Evolutionary conservation across 2,888 invertebrate species (phyloP).

Genomic region (Gnatocerus cornutus): DNA sequence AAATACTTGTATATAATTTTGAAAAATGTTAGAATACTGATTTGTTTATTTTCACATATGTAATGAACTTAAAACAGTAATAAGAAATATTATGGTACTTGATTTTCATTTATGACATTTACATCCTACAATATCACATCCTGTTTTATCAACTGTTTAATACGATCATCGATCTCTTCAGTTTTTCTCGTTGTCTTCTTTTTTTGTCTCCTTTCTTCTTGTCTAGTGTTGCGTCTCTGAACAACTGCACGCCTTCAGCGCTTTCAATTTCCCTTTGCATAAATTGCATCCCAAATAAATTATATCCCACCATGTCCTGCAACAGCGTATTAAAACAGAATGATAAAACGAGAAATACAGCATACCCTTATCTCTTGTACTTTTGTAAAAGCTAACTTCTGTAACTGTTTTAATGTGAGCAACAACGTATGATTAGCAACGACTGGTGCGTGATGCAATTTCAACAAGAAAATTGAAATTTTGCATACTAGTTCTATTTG

Average conservation of each 20-base stretch:
- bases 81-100: slow-evolving; percentile 59
- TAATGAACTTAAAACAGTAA: slow-evolving; percentile 66
- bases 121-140: slow-evolving; percentile 1
- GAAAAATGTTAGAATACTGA: slow-evolving; percentile 69
- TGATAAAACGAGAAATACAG: slow-evolving; percentile 21
- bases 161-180: slow-evolving; percentile 76
- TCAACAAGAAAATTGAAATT: slow-evolving; percentile 83
- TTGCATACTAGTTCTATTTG: slow-evolving; percentile 85
- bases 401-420: slow-evolving; percentile 78
- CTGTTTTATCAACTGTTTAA: slow-evolving; percentile 49
- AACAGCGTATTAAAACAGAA: slow-evolving; percentile 54
- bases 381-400: slow-evolving; percentile 73
- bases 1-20: slow-evolving; percentile 67
- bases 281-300: slow-evolving; percentile 86
- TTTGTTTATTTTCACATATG: slow-evolving; percentile 69
- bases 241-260: slow-evolving; percentile 82
- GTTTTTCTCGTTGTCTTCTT: slow-evolving; percentile 76
- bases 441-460: slow-evolving; percentile 86
- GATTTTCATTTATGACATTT: slow-evolving; percentile 16
- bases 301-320: slow-evolving; percentile 89
- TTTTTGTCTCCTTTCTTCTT: slow-evolving; percentile 78
- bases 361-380: slow-evolving; percentile 78
- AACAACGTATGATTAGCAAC: slow-evolving; percentile 81
- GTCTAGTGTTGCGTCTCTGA: slow-evolving; percentile 82
- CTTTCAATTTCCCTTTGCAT: slow-evolving; percentile 85